These are phyloP conservation scores for Drymodes brunneopygia DNA, from an alignment of 2,113 vertebrate species.

Conservation along the genomic window DNA sequence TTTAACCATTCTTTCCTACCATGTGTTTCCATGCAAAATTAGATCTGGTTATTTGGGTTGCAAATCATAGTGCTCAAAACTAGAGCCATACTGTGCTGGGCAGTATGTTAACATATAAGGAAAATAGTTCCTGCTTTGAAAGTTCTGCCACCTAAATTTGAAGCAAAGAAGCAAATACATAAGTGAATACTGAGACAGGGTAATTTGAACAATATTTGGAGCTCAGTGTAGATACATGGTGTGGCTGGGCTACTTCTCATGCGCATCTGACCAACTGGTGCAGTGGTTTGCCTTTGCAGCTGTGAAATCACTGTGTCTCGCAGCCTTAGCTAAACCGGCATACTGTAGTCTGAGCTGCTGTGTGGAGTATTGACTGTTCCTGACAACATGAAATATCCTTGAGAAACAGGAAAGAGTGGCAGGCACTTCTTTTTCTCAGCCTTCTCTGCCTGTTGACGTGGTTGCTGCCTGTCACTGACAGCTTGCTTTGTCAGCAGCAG, in stretches of 20 bases:
- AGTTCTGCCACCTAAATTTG: neutral
- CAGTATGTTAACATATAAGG: neutral
- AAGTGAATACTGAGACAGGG: neutral
- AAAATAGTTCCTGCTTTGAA: neutral
- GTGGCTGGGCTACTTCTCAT: neutral
- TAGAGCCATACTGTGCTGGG: neutral
- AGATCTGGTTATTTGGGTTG: neutral
- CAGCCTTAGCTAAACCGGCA: neutral
- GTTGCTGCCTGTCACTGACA: neutral
- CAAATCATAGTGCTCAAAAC: neutral
- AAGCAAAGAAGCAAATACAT: neutral
- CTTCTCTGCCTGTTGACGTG: rapidly evolving
- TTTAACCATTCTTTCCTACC: neutral
- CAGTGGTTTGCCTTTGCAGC: neutral
- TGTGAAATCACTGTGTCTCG: neutral
- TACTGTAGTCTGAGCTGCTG: neutral
- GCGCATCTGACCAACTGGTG: neutral
- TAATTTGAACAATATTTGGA: neutral
- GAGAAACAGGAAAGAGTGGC: neutral
- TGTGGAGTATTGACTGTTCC: neutral
- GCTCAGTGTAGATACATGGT: neutral
- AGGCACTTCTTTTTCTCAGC: neutral
- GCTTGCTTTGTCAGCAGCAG: neutral
- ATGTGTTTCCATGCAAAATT: neutral
- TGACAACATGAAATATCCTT: neutral